Evolutionary conservation across 2,113 vertebrate species (phyloP).

Genomic region (Columba livia): DNA sequence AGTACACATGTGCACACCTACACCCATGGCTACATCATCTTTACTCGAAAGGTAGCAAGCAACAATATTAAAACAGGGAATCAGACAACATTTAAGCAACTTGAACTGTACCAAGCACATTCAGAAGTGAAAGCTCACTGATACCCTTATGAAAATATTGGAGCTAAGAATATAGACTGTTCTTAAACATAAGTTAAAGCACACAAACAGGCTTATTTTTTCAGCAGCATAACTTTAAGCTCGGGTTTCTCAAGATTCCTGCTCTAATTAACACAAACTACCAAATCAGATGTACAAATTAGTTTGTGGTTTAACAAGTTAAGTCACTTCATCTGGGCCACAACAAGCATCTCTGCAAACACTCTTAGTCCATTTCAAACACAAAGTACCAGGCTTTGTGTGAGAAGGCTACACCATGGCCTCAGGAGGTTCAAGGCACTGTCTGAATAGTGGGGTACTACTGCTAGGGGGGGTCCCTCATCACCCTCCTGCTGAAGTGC

Average conservation of each 20-base stretch:
- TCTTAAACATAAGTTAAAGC: not conserved
- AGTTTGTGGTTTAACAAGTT: not conserved
- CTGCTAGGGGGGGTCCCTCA: not conserved
- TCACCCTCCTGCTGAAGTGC: not conserved
- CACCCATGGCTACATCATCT: not conserved
- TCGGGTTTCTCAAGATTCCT: not conserved
- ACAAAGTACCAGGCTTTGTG: not conserved
- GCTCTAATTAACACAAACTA: not conserved
- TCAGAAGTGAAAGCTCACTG: not conserved
- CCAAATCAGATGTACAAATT: not conserved
- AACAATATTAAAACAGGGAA: not conserved
- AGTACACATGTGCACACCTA: accelerated
- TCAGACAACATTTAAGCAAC: not conserved
- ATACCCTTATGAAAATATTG: not conserved
- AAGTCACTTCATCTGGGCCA: not conserved
- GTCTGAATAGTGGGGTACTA: not conserved
- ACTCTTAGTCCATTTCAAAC: not conserved
- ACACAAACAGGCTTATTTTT: not conserved
- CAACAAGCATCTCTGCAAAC: not conserved
- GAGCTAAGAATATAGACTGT: not conserved
- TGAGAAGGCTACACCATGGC: not conserved
- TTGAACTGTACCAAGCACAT: not conserved
- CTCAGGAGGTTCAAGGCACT: not conserved
- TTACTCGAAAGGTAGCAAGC: not conserved
- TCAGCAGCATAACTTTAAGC: not conserved